phyloP scores from a whole-genome alignment of 2,888 invertebrate species.

The Leptinotarsa tumamoca region DNA sequence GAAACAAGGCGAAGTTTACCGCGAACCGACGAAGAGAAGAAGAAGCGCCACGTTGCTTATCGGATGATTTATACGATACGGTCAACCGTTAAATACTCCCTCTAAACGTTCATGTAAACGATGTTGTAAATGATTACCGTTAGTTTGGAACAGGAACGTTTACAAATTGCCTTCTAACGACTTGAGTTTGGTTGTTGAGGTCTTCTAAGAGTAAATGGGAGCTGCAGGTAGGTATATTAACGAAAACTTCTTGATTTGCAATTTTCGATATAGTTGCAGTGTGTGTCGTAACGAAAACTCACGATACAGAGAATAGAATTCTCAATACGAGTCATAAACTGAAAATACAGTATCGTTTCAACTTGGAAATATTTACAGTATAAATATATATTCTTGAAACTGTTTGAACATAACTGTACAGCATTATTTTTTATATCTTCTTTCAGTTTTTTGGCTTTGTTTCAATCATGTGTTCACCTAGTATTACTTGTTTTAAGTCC shows the following conservation, averaged over 20 bases:
- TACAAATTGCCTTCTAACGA: slow-evolving; percentile 57
- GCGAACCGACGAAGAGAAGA: slow-evolving; percentile 54
- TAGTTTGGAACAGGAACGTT: slow-evolving; percentile 43
- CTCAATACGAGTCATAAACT: not conserved
- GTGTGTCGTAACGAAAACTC: not conserved
- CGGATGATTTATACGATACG: slow-evolving; percentile 60
- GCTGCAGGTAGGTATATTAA: not conserved
- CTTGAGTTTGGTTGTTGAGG: slow-evolving; percentile 48
- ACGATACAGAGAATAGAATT: not conserved
- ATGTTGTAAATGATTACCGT: slow-evolving; percentile 56
- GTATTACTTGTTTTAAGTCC: no score
- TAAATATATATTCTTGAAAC: no score
- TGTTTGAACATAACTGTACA: no score
- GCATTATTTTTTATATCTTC: no score
- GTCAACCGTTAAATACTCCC: slow-evolving; percentile 57
- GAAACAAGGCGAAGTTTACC: slow-evolving; percentile 55
- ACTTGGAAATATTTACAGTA: no score
- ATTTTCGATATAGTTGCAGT: not conserved
- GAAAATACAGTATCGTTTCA: no score
- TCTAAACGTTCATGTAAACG: slow-evolving; percentile 57
- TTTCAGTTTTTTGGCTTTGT: no score
- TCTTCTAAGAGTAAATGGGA: not conserved
- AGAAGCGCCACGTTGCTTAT: slow-evolving; percentile 54
- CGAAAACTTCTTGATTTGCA: slow-evolving; percentile 1
- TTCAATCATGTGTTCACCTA: no score